A percentile compares a stretch with the other conserved stretches of the same genome.
Conservation (phyloP, 53 echinoderm and acorn worm species). For the Zoroaster sp. region DNA sequence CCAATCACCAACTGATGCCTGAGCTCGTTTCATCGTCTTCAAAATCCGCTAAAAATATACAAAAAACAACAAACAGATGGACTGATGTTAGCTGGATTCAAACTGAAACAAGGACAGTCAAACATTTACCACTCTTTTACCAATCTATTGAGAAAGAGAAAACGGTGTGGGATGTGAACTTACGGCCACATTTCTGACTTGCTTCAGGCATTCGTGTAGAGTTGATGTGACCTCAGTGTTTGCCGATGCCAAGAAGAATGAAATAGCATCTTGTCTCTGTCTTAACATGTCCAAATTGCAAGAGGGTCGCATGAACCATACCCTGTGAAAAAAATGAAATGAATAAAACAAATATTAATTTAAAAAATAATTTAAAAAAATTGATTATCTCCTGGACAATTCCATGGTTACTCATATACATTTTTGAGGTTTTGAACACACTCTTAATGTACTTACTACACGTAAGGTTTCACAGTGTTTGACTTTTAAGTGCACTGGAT, state of each 20-base stretch:
- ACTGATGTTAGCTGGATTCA: not conserved
- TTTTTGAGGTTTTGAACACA: no score
- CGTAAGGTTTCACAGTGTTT: no score
- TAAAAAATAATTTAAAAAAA: no score
- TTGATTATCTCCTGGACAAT: no score
- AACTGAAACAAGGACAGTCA: not conserved
- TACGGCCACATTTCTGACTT: conserved; percentile 90
- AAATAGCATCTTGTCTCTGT: conserved; percentile 78
- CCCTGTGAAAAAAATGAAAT: conserved; percentile 35
- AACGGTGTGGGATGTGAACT: no score
- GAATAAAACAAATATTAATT: not conserved
- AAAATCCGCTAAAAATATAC: conserved; percentile 68
- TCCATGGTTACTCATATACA: no score
- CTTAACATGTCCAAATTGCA: conserved; percentile 68
- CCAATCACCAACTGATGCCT: conserved; percentile 90
- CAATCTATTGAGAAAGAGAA: no score
- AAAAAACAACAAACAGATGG: not conserved
- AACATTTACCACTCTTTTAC: no score
- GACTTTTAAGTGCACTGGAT: no score
- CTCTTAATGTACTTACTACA: no score
- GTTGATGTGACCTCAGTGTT: conserved; percentile 84
- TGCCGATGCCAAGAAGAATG: conserved; percentile 79
- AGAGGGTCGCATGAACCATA: conserved; percentile 94
- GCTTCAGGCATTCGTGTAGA: conserved; percentile 80
- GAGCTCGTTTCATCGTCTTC: conserved; percentile 90